Evolutionary conservation across 2,797 vertebrate species (phyloP).

Genomic region (Rhinogobio ventralis): DNA sequence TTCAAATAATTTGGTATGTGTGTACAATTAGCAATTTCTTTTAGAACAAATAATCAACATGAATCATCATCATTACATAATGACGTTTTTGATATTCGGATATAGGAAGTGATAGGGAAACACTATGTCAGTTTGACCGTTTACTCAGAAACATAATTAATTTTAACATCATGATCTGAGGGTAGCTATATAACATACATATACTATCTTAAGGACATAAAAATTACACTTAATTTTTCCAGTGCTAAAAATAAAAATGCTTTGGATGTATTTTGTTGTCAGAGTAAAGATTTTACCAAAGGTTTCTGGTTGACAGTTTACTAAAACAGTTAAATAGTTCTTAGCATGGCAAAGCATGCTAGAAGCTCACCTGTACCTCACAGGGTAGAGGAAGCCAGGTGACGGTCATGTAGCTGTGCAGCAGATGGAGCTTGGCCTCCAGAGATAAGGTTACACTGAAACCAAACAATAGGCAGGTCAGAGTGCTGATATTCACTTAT

Average conservation of each 20-base stretch:
- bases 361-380: conserved; percentile 81
- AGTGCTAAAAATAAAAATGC: background rate
- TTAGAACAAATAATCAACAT: background rate
- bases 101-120: background rate
- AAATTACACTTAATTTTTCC: background rate
- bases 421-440: conserved; percentile 93
- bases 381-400: conserved; percentile 89
- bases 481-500: background rate
- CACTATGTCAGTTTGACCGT: background rate
- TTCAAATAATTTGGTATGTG: background rate
- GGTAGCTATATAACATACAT: background rate
- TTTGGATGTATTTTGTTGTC: background rate
- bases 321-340: background rate
- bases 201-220: background rate
- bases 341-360: conserved; percentile 14
- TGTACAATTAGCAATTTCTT: background rate
- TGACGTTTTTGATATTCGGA: background rate
- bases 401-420: conserved; percentile 94
- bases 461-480: conserved; percentile 18
- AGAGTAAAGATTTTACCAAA: background rate
- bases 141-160: background rate
- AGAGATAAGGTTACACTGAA: conserved; percentile 89
- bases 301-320: background rate
- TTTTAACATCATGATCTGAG: background rate
- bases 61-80: background rate